Evolutionary conservation across 2,113 vertebrate genomes (phyloP).

Genomic region (Pollachius pollachius): DNA sequence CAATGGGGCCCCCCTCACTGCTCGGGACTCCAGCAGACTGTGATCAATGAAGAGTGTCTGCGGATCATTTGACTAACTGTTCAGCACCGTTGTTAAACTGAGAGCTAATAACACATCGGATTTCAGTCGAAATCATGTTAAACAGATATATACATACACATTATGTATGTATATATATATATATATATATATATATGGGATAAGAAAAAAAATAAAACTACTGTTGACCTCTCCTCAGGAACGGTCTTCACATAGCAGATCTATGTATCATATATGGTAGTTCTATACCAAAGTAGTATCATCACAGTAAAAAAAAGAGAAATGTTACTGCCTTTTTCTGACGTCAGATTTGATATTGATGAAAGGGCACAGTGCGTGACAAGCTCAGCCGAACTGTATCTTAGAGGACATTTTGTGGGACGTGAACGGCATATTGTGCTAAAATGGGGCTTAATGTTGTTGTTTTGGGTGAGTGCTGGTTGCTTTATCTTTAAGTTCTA

Average conservation of each 20-base stretch:
- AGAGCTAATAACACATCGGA: no score
- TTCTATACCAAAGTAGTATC: constrained; percentile 74
- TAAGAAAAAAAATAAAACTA: no score
- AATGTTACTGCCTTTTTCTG: constrained; percentile 51
- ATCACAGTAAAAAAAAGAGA: constrained; percentile 38
- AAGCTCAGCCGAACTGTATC: constrained; percentile 2
- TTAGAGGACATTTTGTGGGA: constrained; percentile 41
- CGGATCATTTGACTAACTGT: no score
- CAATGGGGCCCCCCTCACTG: no score
- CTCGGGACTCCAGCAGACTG: no score
- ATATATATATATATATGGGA: no score
- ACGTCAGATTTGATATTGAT: constrained; percentile 47
- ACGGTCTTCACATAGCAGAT: constrained; percentile 38
- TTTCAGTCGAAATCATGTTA: no score
- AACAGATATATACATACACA: no score
- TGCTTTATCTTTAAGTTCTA: constrained; percentile 53
- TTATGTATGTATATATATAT: constrained; percentile 19
- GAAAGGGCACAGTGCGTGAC: constrained; percentile 41
- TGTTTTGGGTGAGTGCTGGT: constrained; percentile 37
- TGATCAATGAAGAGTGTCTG: no score
- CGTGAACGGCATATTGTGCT: constrained; percentile 49
- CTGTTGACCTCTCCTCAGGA: background rate
- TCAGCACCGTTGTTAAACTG: no score
- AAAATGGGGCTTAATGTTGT: constrained; percentile 63
- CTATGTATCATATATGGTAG: constrained; percentile 62